Evolutionary conservation across 2,113 vertebrate species (phyloP).

Genomic region (Misgurnus mizolepis): DNA sequence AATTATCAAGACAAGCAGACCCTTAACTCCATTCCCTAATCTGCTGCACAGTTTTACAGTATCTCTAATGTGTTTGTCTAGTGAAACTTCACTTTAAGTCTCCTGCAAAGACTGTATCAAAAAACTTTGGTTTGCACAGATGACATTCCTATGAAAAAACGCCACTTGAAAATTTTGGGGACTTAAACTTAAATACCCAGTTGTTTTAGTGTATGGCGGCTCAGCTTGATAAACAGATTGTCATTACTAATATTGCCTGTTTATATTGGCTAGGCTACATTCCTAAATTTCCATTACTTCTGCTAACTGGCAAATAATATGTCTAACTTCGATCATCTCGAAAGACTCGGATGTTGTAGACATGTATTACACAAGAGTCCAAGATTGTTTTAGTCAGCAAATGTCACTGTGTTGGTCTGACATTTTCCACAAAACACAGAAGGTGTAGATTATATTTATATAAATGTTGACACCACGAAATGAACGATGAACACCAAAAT

Average conservation of each 20-base stretch:
- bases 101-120: conserved; percentile 8
- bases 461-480: conserved; percentile 32
- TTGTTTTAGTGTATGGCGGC: conserved; percentile 22
- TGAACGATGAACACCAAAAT: conserved; percentile 15
- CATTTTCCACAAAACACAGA: conserved; percentile 33
- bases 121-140: conserved; percentile 9
- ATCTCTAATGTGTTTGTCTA: conserved; percentile 25
- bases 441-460: conserved; percentile 43
- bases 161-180: conserved; percentile 5
- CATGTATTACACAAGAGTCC: conserved; percentile 16
- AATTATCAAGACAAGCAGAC: conserved; percentile 41
- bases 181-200: conserved; percentile 22
- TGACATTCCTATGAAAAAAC: neutral
- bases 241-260: conserved; percentile 28
- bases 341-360: conserved; percentile 36
- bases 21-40: conserved; percentile 37
- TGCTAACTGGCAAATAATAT: conserved; percentile 46
- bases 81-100: conserved; percentile 21
- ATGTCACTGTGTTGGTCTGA: conserved; percentile 21
- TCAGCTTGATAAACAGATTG: conserved; percentile 32
- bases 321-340: conserved; percentile 26
- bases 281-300: conserved; percentile 37
- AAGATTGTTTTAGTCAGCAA: conserved; percentile 42
- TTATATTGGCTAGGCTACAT: conserved; percentile 46
- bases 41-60: conserved; percentile 23